Evolutionary conservation across 2,888 invertebrate genomes (phyloP).

Genomic region (Leptopilina syphax): DNA sequence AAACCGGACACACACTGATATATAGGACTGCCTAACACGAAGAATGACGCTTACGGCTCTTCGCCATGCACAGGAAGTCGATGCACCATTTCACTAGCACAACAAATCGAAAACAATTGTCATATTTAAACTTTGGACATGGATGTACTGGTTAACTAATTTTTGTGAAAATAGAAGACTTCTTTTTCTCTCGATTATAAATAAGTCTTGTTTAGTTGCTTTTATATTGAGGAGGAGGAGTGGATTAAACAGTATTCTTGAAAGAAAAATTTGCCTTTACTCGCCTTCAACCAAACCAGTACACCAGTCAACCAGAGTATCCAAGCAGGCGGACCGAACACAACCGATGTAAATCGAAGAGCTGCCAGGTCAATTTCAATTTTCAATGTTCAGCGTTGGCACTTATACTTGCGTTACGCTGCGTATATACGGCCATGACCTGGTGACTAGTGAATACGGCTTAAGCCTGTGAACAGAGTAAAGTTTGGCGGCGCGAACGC

Average conservation of each 20-base stretch:
- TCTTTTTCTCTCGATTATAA: not conserved
- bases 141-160: not conserved
- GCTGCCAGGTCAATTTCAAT: too few relatives aligned
- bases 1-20: conserved; percentile 52
- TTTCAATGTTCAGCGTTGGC: too few relatives aligned
- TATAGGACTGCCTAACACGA: conserved; percentile 52
- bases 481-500: too few relatives aligned
- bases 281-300: too few relatives aligned
- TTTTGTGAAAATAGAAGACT: conserved; percentile 16
- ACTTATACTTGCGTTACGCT: too few relatives aligned
- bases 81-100: conserved; percentile 65
- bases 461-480: too few relatives aligned
- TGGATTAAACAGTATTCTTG: too few relatives aligned
- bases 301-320: not conserved
- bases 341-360: not conserved
- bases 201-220: not conserved
- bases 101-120: conserved; percentile 60
- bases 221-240: not conserved
- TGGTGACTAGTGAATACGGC: too few relatives aligned
- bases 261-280: too few relatives aligned
- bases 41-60: conserved; percentile 64
- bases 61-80: conserved; percentile 67
- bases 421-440: too few relatives aligned
- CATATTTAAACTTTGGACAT: conserved; percentile 19
- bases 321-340: not conserved